These are phyloP conservation scores for Himalopsyche tibetana DNA, from an alignment of 2,888 invertebrate genomes.

Conservation along the genomic window DNA sequence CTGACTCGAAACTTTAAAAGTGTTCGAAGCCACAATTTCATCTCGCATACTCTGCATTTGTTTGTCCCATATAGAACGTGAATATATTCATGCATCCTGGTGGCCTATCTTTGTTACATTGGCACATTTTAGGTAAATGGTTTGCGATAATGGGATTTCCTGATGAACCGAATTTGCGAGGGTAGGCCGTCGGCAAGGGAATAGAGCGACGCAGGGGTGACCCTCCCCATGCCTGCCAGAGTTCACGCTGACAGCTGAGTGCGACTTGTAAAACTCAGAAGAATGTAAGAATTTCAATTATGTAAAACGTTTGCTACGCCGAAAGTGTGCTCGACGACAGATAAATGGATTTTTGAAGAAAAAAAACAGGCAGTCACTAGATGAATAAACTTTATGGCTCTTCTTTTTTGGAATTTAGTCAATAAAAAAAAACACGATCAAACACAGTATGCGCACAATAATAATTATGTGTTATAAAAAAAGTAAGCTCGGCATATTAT, in stretches of 20 bases:
- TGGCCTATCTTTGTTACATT: conserved; percentile 48
- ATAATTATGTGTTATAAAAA: too few relatives aligned
- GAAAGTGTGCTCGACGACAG: conserved; percentile 55
- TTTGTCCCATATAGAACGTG: conserved; percentile 15
- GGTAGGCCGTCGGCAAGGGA: background rate
- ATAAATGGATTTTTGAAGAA: conserved; percentile 53
- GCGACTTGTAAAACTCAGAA: conserved; percentile 54
- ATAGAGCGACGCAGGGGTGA: conserved; percentile 41
- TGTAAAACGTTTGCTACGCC: conserved; percentile 52
- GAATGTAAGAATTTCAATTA: conserved; percentile 65
- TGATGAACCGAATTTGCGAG: conserved; percentile 65
- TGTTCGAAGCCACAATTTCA: conserved; percentile 51
- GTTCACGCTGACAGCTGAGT: conserved; percentile 45
- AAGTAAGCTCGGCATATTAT: too few relatives aligned
- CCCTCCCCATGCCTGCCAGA: conserved; percentile 4
- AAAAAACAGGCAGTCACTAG: conserved; percentile 47
- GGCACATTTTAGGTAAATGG: conserved; percentile 65
- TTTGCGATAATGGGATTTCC: conserved; percentile 65
- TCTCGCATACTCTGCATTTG: conserved; percentile 45
- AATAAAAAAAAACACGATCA: conserved; percentile 3
- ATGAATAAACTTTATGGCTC: conserved; percentile 40
- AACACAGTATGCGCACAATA: background rate
- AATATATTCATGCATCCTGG: conserved; percentile 20
- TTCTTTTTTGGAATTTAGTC: conserved; percentile 19
- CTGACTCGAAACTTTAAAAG: conserved; percentile 52